Base-by-base conservation (phyloP, 92 coral and sea anemone genomes). In the Palythoa grandis region DNA sequence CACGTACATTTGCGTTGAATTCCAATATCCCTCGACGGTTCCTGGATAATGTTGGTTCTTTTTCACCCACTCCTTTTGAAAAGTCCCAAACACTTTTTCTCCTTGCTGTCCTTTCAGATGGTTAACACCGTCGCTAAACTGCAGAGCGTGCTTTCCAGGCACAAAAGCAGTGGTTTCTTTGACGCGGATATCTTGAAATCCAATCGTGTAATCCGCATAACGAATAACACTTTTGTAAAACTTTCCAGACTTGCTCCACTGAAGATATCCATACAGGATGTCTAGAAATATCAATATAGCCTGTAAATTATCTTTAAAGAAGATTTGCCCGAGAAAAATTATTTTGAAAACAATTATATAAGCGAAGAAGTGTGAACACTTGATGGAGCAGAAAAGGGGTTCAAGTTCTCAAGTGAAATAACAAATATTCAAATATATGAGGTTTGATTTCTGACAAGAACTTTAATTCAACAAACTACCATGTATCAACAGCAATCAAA, bases 161-260 rank as follows among this genome's bases (percentile, higher is more conserved):
- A 50, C 15, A 9, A 10, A 75, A 25, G 11, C 60, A 1, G 60
- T 75, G 40, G 79, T 50, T 0, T 13, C 7, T 0, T 75, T 52
- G 11, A 22, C 8, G 2, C 20, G 29, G 10, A 52, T 4, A 19
- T 75, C 61, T 75, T 75, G 50, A 14, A 75, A 2, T 12, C 79
- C 79, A 75, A 52, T 5, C 37, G 79, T 75, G 40, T 75, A 75
- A 52, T 75, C 79, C 29, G 40, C 79, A 24, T n/a, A 75, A 10
- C 79, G 79, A 53, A 75, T 2, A 50, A 11, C 8, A 5, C 79
- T 14, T 52, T 24, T 75, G n/a, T 23, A 23, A 50, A 9, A 75
- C 10, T 3, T n/a, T 3, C 11, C 3, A 0, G 4, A 0, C 8
- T 5, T 38, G 3, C 6, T 6, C 74, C 6, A 1, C n/a, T 23